A percentile compares a stretch with the other conserved stretches of the same genome.
Evolutionary conservation across 1,140 invertebrate species (phyloP).

Genomic region (Anadara kagoshimensis): DNA sequence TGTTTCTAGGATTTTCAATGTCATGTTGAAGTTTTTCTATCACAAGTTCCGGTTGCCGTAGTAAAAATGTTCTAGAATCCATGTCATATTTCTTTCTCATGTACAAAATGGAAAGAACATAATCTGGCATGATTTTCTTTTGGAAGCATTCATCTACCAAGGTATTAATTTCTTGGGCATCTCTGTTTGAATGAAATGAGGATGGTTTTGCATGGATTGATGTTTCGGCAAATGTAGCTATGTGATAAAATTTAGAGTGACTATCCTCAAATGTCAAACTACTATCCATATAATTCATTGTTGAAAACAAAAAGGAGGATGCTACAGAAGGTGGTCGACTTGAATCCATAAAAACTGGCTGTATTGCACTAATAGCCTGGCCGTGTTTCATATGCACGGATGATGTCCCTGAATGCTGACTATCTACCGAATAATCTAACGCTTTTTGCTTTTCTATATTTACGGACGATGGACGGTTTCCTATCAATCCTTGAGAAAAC

Average conservation of each 20-base stretch:
- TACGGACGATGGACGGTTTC: no score
- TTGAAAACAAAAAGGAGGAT: not conserved
- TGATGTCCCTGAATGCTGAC: no score
- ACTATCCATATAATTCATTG: not conserved
- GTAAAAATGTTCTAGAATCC: constrained; percentile 47
- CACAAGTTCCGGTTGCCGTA: constrained; percentile 9
- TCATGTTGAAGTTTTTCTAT: not conserved
- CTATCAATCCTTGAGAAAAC: no score
- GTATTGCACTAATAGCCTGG: not conserved
- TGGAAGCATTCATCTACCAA: constrained; percentile 60
- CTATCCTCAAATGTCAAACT: no score
- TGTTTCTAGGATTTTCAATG: no score
- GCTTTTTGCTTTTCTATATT: no score
- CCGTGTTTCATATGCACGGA: no score
- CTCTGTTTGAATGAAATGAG: no score
- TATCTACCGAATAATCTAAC: no score
- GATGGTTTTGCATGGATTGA: no score
- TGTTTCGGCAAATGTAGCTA: no score
- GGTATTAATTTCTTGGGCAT: constrained; percentile 30
- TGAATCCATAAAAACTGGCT: not conserved
- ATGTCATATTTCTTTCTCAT: constrained; percentile 51
- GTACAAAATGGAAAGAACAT: constrained; percentile 52
- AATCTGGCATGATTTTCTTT: constrained; percentile 53
- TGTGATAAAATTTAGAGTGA: no score
- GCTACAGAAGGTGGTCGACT: not conserved